Base-by-base conservation (phyloP, 30 jellyfish, hydroid and myxozoan genomes). In the Hydractinia echinata region DNA sequence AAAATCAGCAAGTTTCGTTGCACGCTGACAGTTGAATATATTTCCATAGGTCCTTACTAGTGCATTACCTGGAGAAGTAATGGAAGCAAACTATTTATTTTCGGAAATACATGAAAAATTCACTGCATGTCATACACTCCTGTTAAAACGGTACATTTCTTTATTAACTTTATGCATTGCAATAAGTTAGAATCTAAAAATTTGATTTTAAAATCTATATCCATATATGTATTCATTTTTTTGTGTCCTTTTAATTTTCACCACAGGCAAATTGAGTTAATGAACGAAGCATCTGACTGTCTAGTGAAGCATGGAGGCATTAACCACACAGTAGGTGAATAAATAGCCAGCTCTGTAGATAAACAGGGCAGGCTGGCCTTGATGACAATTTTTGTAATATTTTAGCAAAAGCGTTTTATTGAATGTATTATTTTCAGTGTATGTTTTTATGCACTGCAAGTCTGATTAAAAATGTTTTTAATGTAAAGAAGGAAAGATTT, bases 81-180 rank as follows among this genome's bases (percentile, higher is more conserved):
- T 72, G 53, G 76, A 67, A 6, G 89, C 89, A 5, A 82, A 88
- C 76, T 81, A 56, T 54, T 51, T 88, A 61, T 54, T 71, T 55
- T 89, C 86, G 51, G 89, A 82, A 61, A 82, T 88, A 48, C 87
- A 81, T 21, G 66, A 51, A 30, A 64, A 72, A 56, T 88, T 88
- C 62, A 70, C 49, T 20, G 69, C 73, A n/a, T 14, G 82, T 61
- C 96, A 88, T 58, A 66, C 94, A 0, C 39, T 77, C 8, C 86
- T 88, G 8, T 93, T 76, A 55, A 88, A 81, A 67, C 82, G 96
- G 96, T 88, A 52, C n/a, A n/a, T n/a, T n/a, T 7, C 55, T 30
- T 67, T 53, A 52, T 15, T 13, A n/a, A 62, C 53, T 53, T n/a
- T 54, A 54, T 54, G 53, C 53, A 56, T 78, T 67, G n/a, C 44